Percentiles rank a stretch among this genome's conserved stretches.
Evolutionary conservation across 1,140 invertebrate genomes (phyloP).

Genomic region (Pinna nobilis): DNA sequence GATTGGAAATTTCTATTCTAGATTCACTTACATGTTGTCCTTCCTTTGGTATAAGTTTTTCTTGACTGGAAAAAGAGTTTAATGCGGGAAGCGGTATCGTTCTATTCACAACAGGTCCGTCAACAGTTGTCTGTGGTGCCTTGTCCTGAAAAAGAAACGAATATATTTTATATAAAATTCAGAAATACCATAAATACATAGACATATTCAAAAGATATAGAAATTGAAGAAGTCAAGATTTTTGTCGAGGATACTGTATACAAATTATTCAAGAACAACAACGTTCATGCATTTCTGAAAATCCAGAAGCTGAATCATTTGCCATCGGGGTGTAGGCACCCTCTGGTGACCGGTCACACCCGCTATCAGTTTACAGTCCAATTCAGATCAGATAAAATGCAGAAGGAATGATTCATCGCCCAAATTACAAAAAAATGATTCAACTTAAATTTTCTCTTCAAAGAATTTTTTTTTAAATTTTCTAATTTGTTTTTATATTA

Average conservation of each 20-base stretch:
- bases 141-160: constrained; percentile 34
- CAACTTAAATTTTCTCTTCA: not conserved
- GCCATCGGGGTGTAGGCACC: too few relatives aligned
- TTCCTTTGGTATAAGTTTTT: constrained; percentile 22
- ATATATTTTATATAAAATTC: not conserved
- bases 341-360: too few relatives aligned
- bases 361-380: not conserved
- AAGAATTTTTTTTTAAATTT: not conserved
- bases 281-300: not conserved
- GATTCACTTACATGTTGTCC: not conserved
- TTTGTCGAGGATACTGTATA: not conserved
- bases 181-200: not conserved
- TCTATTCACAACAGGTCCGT: constrained; percentile 51
- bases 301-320: not conserved
- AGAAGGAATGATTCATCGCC: not conserved
- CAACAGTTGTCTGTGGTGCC: constrained; percentile 46
- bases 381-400: not conserved
- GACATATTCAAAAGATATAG: not conserved
- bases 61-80: constrained; percentile 31
- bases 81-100: constrained; percentile 52
- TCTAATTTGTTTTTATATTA: not conserved
- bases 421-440: not conserved
- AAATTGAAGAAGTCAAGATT: not conserved
- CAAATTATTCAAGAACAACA: not conserved
- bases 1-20: not conserved